Evolutionary conservation across 2,797 vertebrate genomes (phyloP), one percentile per base, ranked within the genome.

Genomic region (Tauraco hartlaubi): DNA sequence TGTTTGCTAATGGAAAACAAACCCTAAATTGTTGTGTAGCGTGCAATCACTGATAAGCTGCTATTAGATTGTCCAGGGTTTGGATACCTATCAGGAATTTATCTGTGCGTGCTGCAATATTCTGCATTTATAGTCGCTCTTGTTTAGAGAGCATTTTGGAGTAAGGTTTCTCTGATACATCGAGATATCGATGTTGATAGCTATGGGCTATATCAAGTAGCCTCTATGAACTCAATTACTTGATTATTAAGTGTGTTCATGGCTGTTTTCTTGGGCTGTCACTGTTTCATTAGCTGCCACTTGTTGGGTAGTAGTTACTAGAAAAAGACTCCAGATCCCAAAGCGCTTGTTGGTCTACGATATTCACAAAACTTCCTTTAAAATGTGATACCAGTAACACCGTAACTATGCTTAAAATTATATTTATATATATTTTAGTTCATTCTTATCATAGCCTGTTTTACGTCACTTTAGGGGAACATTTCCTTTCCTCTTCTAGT

Each of bases 1-100:
- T 97, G 85, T 94, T 96, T 79, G 69, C 80, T 96, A 83, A 88
- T 81, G 90, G 88, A 94, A 95, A 92, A 93, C 86, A 94, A 93
- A 93, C 9, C 51, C 69, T 69, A 68, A 90, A 84, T 79, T 92
- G 67, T 90, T 92, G 74, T 74, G 59, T 39, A 78, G 90, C 55
- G 26, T 78, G 79, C 88, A 88, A 54, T 92, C 83, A 76, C 56
- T 76, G 73, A 76, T 69, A 78, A 72, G 35, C 74, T 93, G 82
- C 82, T 92, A 41, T 90, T 84, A 94, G 85, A 66, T 54, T 82
- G 84, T 56, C 49, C 81, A 87, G 64, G 49, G 22, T 52, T 74
- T 94, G 81, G 72, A 71, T 85, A 67, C 52, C 67, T 80, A 54
- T 73, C 81, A 67, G 72, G 78, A 91, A 82, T 85, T 82, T 84